Conservation (phyloP, 2,113 vertebrate genomes). For the Rhizomys pruinosus region DNA sequence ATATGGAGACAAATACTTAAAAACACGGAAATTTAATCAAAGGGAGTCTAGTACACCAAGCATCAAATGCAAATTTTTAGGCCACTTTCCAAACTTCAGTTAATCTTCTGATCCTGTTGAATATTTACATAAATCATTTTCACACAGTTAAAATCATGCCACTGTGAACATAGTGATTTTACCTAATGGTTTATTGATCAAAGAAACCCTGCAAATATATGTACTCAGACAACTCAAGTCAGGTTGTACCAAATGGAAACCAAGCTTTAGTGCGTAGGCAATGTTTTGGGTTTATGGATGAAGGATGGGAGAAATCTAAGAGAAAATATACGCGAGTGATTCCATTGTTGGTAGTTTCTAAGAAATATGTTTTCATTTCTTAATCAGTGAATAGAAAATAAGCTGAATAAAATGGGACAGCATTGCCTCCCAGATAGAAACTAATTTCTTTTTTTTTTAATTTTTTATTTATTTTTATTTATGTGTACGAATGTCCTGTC, state of each 20-base stretch:
- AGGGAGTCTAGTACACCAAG: slow-evolving; percentile 59
- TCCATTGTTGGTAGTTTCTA: background rate
- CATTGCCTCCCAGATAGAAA: background rate
- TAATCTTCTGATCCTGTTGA: slow-evolving; percentile 62
- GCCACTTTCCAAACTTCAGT: slow-evolving; percentile 52
- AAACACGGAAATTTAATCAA: slow-evolving; percentile 66
- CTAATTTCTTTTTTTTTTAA: no score
- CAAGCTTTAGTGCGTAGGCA: background rate
- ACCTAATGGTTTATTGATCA: slow-evolving; percentile 62
- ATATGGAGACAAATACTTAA: slow-evolving; percentile 54
- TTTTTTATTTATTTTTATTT: no score
- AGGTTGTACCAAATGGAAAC: background rate
- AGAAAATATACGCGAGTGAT: background rate
- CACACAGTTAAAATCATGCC: slow-evolving; percentile 44
- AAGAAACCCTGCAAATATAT: slow-evolving; percentile 42
- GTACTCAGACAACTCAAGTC: background rate
- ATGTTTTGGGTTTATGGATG: background rate
- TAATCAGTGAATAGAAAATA: background rate
- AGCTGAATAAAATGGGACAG: slow-evolving; percentile 4
- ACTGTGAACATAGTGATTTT: slow-evolving; percentile 59
- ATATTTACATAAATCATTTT: slow-evolving; percentile 71
- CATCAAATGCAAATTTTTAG: slow-evolving; percentile 66
- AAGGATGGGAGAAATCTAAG: background rate
- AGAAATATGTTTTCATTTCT: background rate
- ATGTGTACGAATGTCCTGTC: no score